These are phyloP conservation scores for Hydrotaea diabolus DNA, from an alignment of 2,888 invertebrate species.

Conservation along the genomic window DNA sequence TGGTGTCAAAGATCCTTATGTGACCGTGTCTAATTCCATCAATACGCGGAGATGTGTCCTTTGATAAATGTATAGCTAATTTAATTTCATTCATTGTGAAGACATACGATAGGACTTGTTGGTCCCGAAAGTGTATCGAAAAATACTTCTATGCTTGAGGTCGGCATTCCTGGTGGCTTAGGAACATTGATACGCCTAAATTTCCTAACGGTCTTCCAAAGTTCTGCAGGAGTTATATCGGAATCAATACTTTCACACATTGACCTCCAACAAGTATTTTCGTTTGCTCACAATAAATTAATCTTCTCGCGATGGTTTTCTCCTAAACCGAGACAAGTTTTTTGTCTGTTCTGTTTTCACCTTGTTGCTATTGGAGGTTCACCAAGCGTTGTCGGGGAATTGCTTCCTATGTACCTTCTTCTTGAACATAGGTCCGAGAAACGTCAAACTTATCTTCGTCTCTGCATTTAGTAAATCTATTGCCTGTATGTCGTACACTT, in stretches of 20 bases:
- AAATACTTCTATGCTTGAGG: too few relatives aligned
- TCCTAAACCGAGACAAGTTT: neutral
- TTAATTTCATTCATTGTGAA: too few relatives aligned
- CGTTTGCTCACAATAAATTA: neutral
- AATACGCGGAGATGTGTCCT: too few relatives aligned
- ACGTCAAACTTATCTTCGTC: neutral
- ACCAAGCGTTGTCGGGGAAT: neutral
- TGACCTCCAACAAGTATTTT: neutral
- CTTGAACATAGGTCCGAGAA: neutral
- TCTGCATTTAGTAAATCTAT: neutral
- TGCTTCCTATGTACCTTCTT: neutral
- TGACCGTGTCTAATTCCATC: too few relatives aligned
- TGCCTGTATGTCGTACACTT: neutral
- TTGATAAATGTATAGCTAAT: too few relatives aligned
- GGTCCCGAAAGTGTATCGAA: too few relatives aligned
- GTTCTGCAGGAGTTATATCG: too few relatives aligned
- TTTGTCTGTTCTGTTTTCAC: neutral
- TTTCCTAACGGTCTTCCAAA: too few relatives aligned
- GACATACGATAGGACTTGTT: too few relatives aligned
- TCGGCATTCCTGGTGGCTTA: too few relatives aligned
- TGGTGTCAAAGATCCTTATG: too few relatives aligned
- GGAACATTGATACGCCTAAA: too few relatives aligned
- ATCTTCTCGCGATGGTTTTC: neutral
- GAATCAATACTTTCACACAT: neutral
- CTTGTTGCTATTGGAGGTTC: neutral